Evolutionary conservation across 2,797 vertebrate species (phyloP), one percentile per base, ranked within the genome.

Genomic region (Eleutherodactylus coqui): DNA sequence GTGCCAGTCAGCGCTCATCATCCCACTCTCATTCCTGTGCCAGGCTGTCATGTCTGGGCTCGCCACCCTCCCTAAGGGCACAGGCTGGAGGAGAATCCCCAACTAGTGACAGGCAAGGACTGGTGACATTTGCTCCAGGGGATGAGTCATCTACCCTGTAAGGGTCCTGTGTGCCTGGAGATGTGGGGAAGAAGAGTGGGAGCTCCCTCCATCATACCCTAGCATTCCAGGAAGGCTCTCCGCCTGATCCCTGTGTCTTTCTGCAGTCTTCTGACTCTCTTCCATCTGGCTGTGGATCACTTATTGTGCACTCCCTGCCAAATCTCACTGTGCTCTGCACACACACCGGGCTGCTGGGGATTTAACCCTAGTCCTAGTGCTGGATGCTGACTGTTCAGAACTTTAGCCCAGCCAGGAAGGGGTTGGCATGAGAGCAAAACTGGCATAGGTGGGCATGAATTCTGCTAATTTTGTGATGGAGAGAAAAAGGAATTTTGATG

Each of bases 141-240:
- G 49, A 17, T 16, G 16, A 21, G 16, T 21, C 5, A 51, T 16
- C 49, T 51, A 36, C 43, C 4, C 38, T 9, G 13, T 19, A 17
- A 14, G 36, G 55, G 16, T 8, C 13, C 34, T 67, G 80, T 62
- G 8, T 64, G 64, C 27, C 32, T 43, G 82, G 60, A 6, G 41
- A 3, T 3, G 19, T 5, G 64, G 64, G 32, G 34, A 19, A 3
- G 64, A 13, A 38, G 64, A 19, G 64, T 19, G 34, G 1, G 55
- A 69, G 60, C 86, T 70, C 51, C 82, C 95, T 94, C 95, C 96
- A 96, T 95, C 95, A 94, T 94, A 94, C 90, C 96, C 96, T 95
- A 94, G 95, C 92, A 95, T 95, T 96, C 93, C 93, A 92, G 92
- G 92, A 91, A 96, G 94, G 88, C 94, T 94, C 92, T 17, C 84